Conservation (phyloP, 2,888 invertebrate species). For the Hirtodrosophila confusa region DNA sequence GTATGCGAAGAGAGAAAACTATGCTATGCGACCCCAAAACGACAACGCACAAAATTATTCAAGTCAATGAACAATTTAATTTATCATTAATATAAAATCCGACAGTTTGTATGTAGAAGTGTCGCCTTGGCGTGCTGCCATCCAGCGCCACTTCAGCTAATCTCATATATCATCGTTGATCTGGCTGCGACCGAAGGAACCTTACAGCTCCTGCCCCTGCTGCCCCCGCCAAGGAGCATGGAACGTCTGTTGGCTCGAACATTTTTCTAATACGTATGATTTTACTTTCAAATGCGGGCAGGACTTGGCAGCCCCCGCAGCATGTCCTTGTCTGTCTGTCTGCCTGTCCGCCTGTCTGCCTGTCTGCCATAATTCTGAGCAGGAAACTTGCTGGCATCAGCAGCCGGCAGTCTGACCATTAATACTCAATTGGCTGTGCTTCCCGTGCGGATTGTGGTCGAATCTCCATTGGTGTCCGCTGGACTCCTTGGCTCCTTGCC, state of each 20-base stretch:
- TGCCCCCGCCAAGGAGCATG: not conserved
- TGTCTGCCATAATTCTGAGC: constrained; percentile 70
- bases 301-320: constrained; percentile 23
- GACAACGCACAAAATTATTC: constrained; percentile 77
- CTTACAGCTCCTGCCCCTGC: constrained; percentile 9
- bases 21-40: constrained; percentile 57
- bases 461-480: constrained; percentile 6
- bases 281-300: constrained; percentile 74
- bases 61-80: constrained; percentile 80
- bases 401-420: constrained; percentile 73
- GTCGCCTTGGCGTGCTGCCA: constrained; percentile 76
- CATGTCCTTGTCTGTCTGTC: constrained; percentile 26
- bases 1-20: constrained; percentile 36
- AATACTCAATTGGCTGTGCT: constrained; percentile 80
- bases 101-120: constrained; percentile 65
- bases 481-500: constrained; percentile 24
- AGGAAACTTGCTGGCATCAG: constrained; percentile 77
- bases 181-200: constrained; percentile 42
- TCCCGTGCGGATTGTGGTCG: constrained; percentile 77
- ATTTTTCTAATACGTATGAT: constrained; percentile 75
- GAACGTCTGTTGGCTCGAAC: constrained; percentile 42
- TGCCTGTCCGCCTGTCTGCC: constrained; percentile 5
- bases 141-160: constrained; percentile 71
- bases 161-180: constrained; percentile 77
- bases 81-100: constrained; percentile 80